These are phyloP conservation scores for Mohoua ochrocephala DNA, from an alignment of 2,113 vertebrate genomes.

Conservation along the genomic window DNA sequence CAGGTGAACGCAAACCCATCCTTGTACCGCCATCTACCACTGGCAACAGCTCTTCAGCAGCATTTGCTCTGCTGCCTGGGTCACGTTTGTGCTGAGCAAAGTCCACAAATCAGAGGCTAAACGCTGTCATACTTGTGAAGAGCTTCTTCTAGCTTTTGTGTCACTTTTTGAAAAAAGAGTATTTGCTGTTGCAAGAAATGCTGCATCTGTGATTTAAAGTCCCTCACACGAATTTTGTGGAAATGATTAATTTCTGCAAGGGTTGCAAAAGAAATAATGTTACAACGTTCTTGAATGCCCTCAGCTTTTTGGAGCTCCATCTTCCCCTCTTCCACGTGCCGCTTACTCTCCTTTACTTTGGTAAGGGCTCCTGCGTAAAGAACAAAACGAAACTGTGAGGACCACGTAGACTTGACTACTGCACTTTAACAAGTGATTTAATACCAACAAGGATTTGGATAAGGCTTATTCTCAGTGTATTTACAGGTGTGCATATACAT, in stretches of 20 bases:
- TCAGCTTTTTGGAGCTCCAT: constrained; percentile 90
- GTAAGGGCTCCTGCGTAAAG: constrained; percentile 86
- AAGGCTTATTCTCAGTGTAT: neutral
- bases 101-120: constrained; percentile 66
- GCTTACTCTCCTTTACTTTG: constrained; percentile 94
- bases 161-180: constrained; percentile 93
- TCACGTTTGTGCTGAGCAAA: neutral
- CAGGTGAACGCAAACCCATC: constrained; percentile 60
- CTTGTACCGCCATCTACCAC: constrained; percentile 60
- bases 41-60: constrained; percentile 61
- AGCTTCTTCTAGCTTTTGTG: constrained; percentile 92
- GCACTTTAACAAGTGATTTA: neutral
- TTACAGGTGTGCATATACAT: neutral
- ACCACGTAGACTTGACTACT: neutral
- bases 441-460: neutral
- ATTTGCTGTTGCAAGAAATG: constrained; percentile 96
- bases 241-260: constrained; percentile 97
- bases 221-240: constrained; percentile 91
- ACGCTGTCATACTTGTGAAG: constrained; percentile 91
- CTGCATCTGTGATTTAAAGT: constrained; percentile 96
- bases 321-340: constrained; percentile 96
- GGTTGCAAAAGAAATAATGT: constrained; percentile 95
- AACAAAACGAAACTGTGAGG: constrained; percentile 9
- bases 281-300: constrained; percentile 92
- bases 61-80: constrained; percentile 5